Conservation (phyloP, 2,888 invertebrate species). For the Ethmia dodecea region DNA sequence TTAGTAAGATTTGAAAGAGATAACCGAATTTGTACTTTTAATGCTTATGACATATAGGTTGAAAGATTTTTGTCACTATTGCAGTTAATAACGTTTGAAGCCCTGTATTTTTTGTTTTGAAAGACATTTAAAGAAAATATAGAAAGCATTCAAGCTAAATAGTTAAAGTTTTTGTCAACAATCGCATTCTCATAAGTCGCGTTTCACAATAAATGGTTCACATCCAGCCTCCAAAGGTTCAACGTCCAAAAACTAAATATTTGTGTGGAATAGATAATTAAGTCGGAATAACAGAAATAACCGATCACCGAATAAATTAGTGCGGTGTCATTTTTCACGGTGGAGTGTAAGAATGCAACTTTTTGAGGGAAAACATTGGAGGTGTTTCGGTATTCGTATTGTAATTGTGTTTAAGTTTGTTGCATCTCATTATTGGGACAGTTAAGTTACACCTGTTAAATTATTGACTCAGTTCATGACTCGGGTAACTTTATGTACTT, state of each 20-base stretch:
- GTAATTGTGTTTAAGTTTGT: slow-evolving; percentile 47
- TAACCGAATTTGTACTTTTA: too few species aligned
- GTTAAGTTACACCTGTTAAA: slow-evolving; percentile 24
- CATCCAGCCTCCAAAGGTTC: slow-evolving; percentile 44
- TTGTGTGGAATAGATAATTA: slow-evolving; percentile 61
- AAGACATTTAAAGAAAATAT: too few species aligned
- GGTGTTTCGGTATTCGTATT: slow-evolving; percentile 21
- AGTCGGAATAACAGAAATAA: slow-evolving; percentile 42
- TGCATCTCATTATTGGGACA: slow-evolving; percentile 31
- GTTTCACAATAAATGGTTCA: too few species aligned
- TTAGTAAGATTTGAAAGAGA: too few species aligned
- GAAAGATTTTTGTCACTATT: too few species aligned
- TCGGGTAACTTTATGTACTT: neutral
- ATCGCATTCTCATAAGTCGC: too few species aligned
- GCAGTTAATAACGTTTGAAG: too few species aligned
- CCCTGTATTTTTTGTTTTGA: too few species aligned
- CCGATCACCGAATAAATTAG: slow-evolving; percentile 57
- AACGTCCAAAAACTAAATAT: slow-evolving; percentile 49
- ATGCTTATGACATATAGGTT: too few species aligned
- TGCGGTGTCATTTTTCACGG: slow-evolving; percentile 58
- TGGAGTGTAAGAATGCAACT: slow-evolving; percentile 53
- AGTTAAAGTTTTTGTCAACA: too few species aligned
- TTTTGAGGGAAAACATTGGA: slow-evolving; percentile 42
- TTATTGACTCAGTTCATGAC: neutral
- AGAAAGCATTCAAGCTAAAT: too few species aligned